Evolutionary conservation across 2,888 invertebrate genomes (phyloP).

Genomic region (Pterobdella sp.): DNA sequence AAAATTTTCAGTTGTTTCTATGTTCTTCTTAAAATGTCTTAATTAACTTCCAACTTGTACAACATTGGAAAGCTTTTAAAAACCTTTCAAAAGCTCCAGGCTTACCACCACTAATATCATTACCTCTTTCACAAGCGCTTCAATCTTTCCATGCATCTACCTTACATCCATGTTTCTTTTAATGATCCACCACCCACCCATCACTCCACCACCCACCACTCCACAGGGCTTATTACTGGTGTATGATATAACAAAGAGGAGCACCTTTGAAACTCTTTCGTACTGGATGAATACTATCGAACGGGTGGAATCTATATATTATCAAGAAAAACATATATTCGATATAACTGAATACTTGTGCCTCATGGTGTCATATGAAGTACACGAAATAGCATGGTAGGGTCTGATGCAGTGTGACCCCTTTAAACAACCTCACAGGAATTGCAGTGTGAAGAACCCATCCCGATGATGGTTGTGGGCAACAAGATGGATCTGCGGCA

Average conservation of each 20-base stretch:
- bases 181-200: neutral
- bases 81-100: no score
- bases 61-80: no score
- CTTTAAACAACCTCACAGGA: constrained; percentile 37
- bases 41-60: no score
- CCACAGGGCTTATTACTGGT: constrained; percentile 72
- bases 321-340: no score
- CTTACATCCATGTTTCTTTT: neutral
- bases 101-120: no score
- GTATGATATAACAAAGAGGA: constrained; percentile 80
- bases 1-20: neutral
- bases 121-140: no score
- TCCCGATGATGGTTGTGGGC: constrained; percentile 45
- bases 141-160: neutral
- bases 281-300: constrained; percentile 85
- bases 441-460: constrained; percentile 42
- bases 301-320: no score
- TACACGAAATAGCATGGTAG: no score
- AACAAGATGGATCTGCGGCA: constrained; percentile 44
- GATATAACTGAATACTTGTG: no score
- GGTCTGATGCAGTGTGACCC: neutral
- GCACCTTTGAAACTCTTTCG: constrained; percentile 79
- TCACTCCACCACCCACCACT: neutral
- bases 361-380: neutral
- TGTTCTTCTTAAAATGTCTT: no score